A percentile compares a stretch with the other conserved stretches of the same genome.
These are phyloP conservation scores for Microcaecilia unicolor DNA, from an alignment of 2,797 vertebrate genomes.

Conservation along the genomic window DNA sequence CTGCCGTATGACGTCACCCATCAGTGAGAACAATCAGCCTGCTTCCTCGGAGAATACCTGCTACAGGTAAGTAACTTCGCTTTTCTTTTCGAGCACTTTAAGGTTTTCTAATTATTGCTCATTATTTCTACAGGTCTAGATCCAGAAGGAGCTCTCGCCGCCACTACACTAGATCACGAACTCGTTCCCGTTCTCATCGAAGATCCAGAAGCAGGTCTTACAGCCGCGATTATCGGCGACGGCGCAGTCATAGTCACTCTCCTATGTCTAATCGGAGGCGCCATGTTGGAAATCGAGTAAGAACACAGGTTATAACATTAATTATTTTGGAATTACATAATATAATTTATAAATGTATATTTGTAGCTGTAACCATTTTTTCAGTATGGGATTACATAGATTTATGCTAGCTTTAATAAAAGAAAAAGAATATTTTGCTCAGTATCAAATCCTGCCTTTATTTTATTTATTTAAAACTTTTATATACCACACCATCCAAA, in stretches of 20 bases:
- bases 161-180: conserved; percentile 79
- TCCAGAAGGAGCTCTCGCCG: conserved; percentile 83
- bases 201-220: conserved; percentile 82
- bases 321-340: not conserved
- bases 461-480: too few species aligned
- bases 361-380: not conserved
- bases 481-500: too few species aligned
- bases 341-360: too few species aligned
- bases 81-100: too few species aligned
- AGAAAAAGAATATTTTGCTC: too few species aligned
- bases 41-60: too few species aligned
- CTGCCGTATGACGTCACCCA: too few species aligned
- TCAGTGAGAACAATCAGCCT: too few species aligned
- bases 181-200: conserved; percentile 78
- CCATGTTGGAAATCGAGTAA: conserved; percentile 87
- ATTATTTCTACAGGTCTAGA: conserved; percentile 61
- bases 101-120: too few species aligned
- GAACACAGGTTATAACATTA: conserved; percentile 2
- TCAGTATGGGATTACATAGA: not conserved
- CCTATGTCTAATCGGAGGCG: conserved; percentile 92
- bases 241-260: conserved; percentile 82
- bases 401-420: not conserved
- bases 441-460: too few species aligned
- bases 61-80: too few species aligned
- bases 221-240: conserved; percentile 80